Percentiles rank a stretch among this genome's conserved stretches.
Conservation (phyloP, 1,140 invertebrate species). For the Drosophila triauraria region DNA sequence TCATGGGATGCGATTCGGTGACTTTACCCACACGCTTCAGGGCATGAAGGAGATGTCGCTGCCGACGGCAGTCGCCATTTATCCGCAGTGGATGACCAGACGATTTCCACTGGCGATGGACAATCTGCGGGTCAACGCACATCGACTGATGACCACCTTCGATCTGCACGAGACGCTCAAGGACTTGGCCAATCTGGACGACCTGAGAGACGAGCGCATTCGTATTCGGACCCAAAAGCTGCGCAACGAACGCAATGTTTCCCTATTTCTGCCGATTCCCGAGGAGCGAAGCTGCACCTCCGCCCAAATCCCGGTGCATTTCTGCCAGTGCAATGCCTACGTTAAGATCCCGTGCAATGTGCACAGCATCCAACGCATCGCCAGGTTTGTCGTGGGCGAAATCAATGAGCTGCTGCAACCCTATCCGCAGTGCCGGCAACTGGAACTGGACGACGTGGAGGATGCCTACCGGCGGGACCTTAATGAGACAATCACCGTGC, state of each 20-base stretch:
- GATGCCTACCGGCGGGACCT: slow-evolving; percentile 14
- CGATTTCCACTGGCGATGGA: slow-evolving; percentile 14
- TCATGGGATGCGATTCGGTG: slow-evolving; percentile 24
- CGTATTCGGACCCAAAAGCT: not conserved
- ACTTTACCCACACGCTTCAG: slow-evolving; percentile 6
- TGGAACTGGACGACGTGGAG: slow-evolving; percentile 6
- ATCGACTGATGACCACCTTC: slow-evolving; percentile 16
- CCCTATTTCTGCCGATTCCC: slow-evolving; percentile 31
- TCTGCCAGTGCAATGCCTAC: slow-evolving; percentile 12
- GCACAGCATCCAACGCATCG: not conserved
- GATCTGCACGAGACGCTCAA: slow-evolving; percentile 30
- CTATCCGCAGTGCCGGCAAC: slow-evolving; percentile 8
- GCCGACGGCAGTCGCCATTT: slow-evolving; percentile 17
- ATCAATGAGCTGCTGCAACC: slow-evolving; percentile 10
- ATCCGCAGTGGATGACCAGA: slow-evolving; percentile 9
- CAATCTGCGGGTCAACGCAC: slow-evolving; percentile 20
- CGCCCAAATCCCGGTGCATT: slow-evolving; percentile 16
- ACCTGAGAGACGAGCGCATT: slow-evolving; percentile 9
- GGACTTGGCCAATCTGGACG: slow-evolving; percentile 18
- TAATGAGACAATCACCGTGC: slow-evolving; percentile 1
- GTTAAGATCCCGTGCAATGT: slow-evolving; percentile 1
- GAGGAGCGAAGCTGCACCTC: slow-evolving; percentile 30
- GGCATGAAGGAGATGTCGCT: slow-evolving; percentile 27
- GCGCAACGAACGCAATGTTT: slow-evolving; percentile 16
- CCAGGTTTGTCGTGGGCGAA: not conserved